Percentiles rank a stretch among this genome's conserved stretches.
Conservation (phyloP, 2,797 vertebrate species). For the Leptatherina wallacei region DNA sequence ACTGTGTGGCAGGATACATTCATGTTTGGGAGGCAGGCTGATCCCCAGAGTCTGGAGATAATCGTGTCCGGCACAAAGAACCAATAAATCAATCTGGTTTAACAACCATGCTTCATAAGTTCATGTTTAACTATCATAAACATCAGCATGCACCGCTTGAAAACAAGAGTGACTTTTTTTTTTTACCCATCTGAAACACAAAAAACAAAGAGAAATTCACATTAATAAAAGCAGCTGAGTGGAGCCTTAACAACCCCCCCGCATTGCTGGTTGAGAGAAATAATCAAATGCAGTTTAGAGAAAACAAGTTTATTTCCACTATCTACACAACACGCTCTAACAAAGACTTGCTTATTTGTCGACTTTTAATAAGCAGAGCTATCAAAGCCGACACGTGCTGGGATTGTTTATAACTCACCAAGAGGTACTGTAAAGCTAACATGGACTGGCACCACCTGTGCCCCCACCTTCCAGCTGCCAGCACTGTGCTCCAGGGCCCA, state of each 20-base stretch:
- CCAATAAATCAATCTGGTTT: constrained; percentile 95
- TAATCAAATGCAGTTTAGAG: constrained; percentile 22
- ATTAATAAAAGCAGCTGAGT: constrained; percentile 10
- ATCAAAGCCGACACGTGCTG: constrained; percentile 72
- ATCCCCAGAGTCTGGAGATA: constrained; percentile 90
- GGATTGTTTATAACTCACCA: constrained; percentile 76
- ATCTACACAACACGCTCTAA: constrained; percentile 28
- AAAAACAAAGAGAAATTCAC: constrained; percentile 15
- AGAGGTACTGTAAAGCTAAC: constrained; percentile 81
- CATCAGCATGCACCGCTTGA: constrained; percentile 24
- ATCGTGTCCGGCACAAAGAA: constrained; percentile 87
- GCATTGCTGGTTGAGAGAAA: constrained; percentile 26
- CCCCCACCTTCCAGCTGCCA: constrained; percentile 72
- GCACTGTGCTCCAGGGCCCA: constrained; percentile 62
- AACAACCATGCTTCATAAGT: constrained; percentile 86
- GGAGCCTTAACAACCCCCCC: constrained; percentile 33
- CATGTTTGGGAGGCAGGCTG: constrained; percentile 83
- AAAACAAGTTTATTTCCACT: constrained; percentile 24
- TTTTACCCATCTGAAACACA: constrained; percentile 20
- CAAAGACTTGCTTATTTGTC: constrained; percentile 69
- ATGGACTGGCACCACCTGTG: constrained; percentile 80
- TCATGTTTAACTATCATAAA: constrained; percentile 84
- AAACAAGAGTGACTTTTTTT: background rate
- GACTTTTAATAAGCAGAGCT: constrained; percentile 75
- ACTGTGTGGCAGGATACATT: constrained; percentile 85